phyloP scores from a whole-genome alignment of 2,113 vertebrate species.

The Mormoops blainvillei region DNA sequence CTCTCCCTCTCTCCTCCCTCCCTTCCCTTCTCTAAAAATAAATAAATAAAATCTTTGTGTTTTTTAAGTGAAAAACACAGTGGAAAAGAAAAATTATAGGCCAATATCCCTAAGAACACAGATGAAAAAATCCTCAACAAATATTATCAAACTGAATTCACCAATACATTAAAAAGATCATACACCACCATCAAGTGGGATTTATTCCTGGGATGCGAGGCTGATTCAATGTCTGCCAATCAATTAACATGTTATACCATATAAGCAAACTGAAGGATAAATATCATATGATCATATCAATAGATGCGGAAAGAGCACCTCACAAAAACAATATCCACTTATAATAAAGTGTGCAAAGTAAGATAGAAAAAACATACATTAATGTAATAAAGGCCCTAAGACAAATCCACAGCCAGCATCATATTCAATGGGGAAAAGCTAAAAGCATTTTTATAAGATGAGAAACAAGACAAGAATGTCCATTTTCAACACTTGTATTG shows the following conservation, averaged over 20 bases:
- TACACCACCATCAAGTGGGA: not conserved
- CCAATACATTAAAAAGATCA: not conserved
- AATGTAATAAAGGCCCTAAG: not conserved
- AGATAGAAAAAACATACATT: not conserved
- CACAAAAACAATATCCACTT: not conserved
- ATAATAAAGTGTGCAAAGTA: not conserved
- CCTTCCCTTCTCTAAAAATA: too few species aligned
- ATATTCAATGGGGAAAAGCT: not conserved
- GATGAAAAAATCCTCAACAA: not conserved
- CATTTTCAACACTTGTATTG: not conserved
- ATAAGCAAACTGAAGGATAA: not conserved
- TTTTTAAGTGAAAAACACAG: not conserved
- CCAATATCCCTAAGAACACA: not conserved
- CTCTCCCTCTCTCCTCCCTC: too few species aligned
- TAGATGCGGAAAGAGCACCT: not conserved
- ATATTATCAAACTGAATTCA: not conserved
- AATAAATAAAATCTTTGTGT: too few species aligned
- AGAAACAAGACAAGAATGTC: not conserved
- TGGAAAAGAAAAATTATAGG: not conserved
- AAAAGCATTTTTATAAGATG: not conserved
- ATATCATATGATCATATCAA: not conserved
- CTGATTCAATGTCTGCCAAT: not conserved
- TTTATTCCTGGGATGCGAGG: not conserved
- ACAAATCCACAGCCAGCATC: not conserved
- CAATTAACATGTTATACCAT: not conserved